Conservation (phyloP, 2,888 invertebrate genomes). For the Blera fallax region DNA sequence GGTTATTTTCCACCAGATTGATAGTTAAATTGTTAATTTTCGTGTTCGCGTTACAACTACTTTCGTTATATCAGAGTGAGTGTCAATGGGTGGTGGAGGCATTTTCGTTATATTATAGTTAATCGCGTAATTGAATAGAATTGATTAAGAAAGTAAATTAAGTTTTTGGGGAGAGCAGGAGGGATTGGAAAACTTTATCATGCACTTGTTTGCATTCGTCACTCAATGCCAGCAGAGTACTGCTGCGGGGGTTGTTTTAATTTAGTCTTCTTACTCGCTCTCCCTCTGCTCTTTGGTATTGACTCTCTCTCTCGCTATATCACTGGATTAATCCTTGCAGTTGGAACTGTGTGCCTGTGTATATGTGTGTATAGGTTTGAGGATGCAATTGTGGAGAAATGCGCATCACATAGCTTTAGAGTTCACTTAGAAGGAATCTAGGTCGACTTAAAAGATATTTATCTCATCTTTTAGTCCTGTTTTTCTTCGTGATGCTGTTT, state of each 20-base stretch:
- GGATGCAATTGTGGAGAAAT: conserved; percentile 65
- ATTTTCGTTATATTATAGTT: conserved; percentile 19
- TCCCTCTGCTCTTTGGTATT: too few relatives aligned
- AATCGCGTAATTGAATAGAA: conserved; percentile 49
- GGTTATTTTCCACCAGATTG: conserved; percentile 56
- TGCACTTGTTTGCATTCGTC: conserved; percentile 49
- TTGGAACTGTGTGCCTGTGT: not conserved
- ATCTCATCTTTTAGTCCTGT: conserved; percentile 47
- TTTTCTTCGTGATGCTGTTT: not conserved
- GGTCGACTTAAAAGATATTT: conserved; percentile 70
- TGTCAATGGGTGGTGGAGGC: not conserved
- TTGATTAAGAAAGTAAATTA: conserved; percentile 40
- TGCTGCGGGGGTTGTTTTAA: not conserved
- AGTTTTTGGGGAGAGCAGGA: not conserved
- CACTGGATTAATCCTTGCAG: not conserved
- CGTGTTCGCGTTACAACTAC: conserved; percentile 14
- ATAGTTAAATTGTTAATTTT: conserved; percentile 64
- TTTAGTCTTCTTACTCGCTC: not conserved
- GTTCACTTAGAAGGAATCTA: conserved; percentile 65
- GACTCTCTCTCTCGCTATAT: not conserved
- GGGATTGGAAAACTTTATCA: not conserved
- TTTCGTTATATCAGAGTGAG: too few relatives aligned
- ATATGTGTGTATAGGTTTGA: conserved; percentile 12
- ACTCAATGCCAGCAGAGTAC: conserved; percentile 27
- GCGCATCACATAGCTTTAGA: conserved; percentile 58